These are phyloP conservation scores for Rhinella marina DNA, from an alignment of 2,797 vertebrate species.

Conservation along the genomic window DNA sequence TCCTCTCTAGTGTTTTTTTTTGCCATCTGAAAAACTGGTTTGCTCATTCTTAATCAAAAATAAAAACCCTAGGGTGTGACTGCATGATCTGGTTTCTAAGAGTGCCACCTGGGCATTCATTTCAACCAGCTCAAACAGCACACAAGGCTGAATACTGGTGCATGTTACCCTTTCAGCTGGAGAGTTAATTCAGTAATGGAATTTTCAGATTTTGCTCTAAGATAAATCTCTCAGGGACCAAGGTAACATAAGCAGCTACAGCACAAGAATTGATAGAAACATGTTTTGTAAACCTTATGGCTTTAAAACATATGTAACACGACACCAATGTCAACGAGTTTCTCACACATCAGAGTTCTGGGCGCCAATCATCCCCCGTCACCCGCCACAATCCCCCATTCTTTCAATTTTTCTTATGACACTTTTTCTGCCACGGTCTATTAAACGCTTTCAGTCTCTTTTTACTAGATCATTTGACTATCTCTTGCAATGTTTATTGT, in stretches of 20 bases:
- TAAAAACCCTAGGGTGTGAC: neutral
- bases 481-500: conserved; percentile 54
- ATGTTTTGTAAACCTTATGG: conserved; percentile 32
- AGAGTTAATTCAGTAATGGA: conserved; percentile 33
- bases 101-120: neutral
- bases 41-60: neutral
- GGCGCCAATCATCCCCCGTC: conserved; percentile 45
- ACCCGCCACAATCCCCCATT: conserved; percentile 29
- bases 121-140: neutral
- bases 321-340: conserved; percentile 36
- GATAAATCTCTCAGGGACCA: conserved; percentile 21
- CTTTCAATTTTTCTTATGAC: conserved; percentile 50
- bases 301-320: conserved; percentile 49
- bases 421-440: conserved; percentile 45
- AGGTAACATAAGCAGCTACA: conserved; percentile 22
- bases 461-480: conserved; percentile 56
- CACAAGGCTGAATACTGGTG: too few relatives aligned
- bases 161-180: neutral
- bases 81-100: neutral
- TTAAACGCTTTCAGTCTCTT: conserved; percentile 52
- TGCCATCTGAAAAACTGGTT: too few relatives aligned
- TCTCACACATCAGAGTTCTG: conserved; percentile 38
- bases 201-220: conserved; percentile 15
- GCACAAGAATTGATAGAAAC: conserved; percentile 38
- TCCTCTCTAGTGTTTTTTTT: too few relatives aligned